phyloP scores from a whole-genome alignment of 2,888 invertebrate genomes.

The Cecidostiba fungosa region DNA sequence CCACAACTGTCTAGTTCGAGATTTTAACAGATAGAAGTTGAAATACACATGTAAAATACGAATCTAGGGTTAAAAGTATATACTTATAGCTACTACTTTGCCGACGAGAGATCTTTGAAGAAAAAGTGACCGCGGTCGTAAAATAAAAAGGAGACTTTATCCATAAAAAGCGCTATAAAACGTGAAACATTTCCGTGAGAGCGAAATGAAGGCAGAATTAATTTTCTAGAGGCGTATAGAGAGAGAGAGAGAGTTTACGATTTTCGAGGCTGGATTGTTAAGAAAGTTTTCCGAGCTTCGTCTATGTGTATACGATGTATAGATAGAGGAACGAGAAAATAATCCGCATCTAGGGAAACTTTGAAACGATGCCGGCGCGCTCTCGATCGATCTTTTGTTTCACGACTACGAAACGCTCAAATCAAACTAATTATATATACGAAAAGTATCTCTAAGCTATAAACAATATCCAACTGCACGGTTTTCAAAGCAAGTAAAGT shows the following conservation, averaged over 20 bases:
- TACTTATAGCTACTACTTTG: not conserved
- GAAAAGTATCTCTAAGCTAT: not conserved
- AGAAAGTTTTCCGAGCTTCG: slow-evolving; percentile 4
- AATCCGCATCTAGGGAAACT: not conserved
- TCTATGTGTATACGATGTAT: not conserved
- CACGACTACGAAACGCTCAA: not conserved
- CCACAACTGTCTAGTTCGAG: no score
- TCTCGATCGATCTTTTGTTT: slow-evolving; percentile 13
- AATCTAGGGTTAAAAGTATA: no score
- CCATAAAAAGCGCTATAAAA: slow-evolving; percentile 20
- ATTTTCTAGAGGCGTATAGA: not conserved
- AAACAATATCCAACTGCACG: not conserved
- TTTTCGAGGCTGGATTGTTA: slow-evolving; percentile 18
- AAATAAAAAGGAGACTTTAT: slow-evolving; percentile 9
- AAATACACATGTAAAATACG: no score
- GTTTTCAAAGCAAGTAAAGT: no score
- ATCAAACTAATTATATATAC: slow-evolving; percentile 1
- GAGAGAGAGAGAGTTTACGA: slow-evolving; percentile 10
- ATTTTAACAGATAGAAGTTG: no score
- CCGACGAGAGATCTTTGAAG: not conserved
- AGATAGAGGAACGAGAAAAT: not conserved
- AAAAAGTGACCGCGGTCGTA: not conserved
- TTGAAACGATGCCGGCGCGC: not conserved
- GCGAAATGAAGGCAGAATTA: slow-evolving; percentile 15
- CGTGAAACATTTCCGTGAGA: slow-evolving; percentile 1